Evolutionary conservation across 1,140 invertebrate genomes (phyloP), one percentile per base, ranked within the genome.

Genomic region (Lamellibrachia luymesi): DNA sequence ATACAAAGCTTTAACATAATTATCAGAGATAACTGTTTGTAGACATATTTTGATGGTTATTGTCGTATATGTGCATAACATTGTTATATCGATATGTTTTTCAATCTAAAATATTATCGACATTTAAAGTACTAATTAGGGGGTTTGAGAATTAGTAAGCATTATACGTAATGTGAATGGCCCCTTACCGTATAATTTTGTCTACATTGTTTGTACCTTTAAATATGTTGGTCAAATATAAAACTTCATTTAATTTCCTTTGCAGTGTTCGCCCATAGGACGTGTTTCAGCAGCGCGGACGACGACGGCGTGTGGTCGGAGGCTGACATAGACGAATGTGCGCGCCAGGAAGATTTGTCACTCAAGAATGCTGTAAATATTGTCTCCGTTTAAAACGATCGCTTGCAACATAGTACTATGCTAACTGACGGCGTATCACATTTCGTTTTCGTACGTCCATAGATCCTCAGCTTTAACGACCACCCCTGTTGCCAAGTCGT

Each of bases 321-420:
- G 27, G 95, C 96, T 27, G 92, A 94, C 49, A 96, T 96, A 10
- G 95, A 96, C 93, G 94, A 95, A 50, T 96, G 96, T 92, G 95
- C 96, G 38, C 95, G 95, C 38, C 90, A 94, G 50, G 94, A 94
- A 25, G 94, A 95, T 1, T 92, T 95, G 64, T 93, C 95, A 7
- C 92, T 96, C 0, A 96, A 96, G 94, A 94, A 94, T 90, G 94
- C 95, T 94, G 95, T 96, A 94, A 93, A 92, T 93, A 91, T 91
- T 38, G 6, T n/a, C 90, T 91, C 51, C 38, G 64, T 80, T 80
- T 80, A 80, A 4, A 80, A 80, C 64, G 64, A 22, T 80, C 64
- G 13, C 25, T 80, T 22, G 64, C 64, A 22, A 22, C 25, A 22
- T 80, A 80, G 25, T 17, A 1, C 13, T 6, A 8, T 8, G 13